Evolutionary conservation across 2,888 invertebrate genomes (phyloP).

Genomic region (Rotaria sp.): DNA sequence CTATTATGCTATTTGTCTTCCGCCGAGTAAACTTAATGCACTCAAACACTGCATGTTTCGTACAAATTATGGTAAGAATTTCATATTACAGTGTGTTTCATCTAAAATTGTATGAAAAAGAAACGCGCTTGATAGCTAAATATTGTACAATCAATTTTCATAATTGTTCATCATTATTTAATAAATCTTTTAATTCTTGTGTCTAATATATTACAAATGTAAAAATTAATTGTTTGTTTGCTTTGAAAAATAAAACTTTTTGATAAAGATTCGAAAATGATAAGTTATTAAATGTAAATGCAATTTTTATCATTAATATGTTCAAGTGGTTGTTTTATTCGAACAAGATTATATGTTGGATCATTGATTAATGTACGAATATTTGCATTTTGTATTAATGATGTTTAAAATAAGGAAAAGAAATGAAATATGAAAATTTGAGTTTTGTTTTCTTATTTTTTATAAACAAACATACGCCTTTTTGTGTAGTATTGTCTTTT

Average conservation of each 20-base stretch:
- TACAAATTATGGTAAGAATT: constrained; percentile 33
- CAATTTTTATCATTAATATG: constrained; percentile 89
- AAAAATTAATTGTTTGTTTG: too few relatives aligned
- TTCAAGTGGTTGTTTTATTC: constrained; percentile 77
- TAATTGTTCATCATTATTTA: constrained; percentile 69
- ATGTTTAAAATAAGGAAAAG: background rate
- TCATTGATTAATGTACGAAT: background rate
- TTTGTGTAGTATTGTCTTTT: constrained; percentile 35
- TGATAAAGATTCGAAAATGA: constrained; percentile 85
- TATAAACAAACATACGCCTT: background rate
- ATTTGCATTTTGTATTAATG: constrained; percentile 26
- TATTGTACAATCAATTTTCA: constrained; percentile 94
- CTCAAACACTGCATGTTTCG: too few relatives aligned
- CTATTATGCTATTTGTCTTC: too few relatives aligned
- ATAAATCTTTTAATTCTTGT: constrained; percentile 81
- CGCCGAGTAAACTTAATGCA: too few relatives aligned
- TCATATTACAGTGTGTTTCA: constrained; percentile 88
- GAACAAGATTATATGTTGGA: constrained; percentile 43
- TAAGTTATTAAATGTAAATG: constrained; percentile 97
- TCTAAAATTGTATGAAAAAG: constrained; percentile 78
- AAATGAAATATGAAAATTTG: too few relatives aligned
- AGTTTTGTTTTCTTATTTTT: too few relatives aligned
- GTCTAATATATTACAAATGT: constrained; percentile 58
- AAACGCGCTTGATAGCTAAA: constrained; percentile 92
- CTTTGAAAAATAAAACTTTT: constrained; percentile 64